phyloP scores from a whole-genome alignment of 1,140 invertebrate genomes.

The Trichonephila clavata region DNA sequence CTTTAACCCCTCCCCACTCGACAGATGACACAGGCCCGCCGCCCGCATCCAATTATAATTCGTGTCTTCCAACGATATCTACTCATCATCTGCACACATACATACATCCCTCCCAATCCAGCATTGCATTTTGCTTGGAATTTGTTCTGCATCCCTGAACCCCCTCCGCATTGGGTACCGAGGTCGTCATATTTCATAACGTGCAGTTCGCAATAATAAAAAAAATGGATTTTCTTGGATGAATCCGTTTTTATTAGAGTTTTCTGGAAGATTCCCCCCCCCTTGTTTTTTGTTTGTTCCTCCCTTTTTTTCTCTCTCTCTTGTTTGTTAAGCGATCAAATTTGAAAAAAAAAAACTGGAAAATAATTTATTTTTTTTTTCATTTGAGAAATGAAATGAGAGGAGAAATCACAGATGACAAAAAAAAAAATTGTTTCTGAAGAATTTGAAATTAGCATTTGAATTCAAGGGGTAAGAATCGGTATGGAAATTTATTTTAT shows the following conservation, averaged over 20 bases:
- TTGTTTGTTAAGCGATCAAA: not conserved
- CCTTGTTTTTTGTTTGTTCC: not conserved
- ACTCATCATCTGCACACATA: not conserved
- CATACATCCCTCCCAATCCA: not conserved
- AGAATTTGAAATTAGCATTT: not conserved
- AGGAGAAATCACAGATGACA: not conserved
- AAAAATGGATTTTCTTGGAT: not conserved
- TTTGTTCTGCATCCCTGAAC: constrained; percentile 24
- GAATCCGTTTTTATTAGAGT: not conserved
- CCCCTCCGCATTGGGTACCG: not conserved
- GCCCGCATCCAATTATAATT: constrained; percentile 46
- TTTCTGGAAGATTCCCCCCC: not conserved
- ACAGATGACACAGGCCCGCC: constrained; percentile 17
- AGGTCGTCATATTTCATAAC: constrained; percentile 9
- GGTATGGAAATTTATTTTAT: not conserved
- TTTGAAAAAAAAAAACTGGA: not conserved
- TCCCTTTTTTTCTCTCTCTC: not conserved
- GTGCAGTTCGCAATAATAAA: not conserved
- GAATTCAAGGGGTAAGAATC: not conserved
- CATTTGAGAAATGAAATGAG: not conserved
- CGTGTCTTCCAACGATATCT: not conserved
- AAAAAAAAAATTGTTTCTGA: not conserved
- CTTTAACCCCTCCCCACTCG: constrained; percentile 32
- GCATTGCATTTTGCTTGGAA: constrained; percentile 11
- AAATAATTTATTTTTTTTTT: not conserved